Conservation (phyloP, 2,113 vertebrate genomes). For the Zonotrichia leucophrys region DNA sequence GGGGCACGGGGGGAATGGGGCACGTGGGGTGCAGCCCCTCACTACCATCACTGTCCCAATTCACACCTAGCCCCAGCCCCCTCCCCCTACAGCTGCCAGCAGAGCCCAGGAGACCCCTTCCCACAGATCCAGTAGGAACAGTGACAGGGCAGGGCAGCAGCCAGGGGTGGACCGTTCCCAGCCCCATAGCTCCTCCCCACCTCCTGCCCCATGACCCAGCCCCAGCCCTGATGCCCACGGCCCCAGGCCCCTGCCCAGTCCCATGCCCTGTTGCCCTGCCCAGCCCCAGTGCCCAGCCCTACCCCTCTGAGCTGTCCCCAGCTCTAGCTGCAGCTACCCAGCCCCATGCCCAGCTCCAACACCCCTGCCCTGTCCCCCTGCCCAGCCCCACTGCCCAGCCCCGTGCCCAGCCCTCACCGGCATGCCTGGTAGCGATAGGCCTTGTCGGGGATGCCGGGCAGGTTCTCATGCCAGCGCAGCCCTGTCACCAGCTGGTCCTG, state of each 20-base stretch:
- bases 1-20: no score
- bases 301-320: neutral
- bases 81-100: accelerated
- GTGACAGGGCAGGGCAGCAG: neutral
- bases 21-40: no score
- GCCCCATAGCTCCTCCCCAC: neutral
- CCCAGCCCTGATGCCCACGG: no score
- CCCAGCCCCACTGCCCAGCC: no score
- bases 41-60: no score
- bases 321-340: neutral
- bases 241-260: no score
- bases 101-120: neutral
- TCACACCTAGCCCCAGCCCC: no score
- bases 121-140: neutral
- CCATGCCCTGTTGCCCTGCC: no score
- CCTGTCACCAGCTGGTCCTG: conserved; percentile 82
- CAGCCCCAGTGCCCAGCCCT: no score
- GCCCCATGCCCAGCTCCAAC: no score
- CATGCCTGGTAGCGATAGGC: conserved; percentile 90
- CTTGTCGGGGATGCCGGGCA: conserved; percentile 80
- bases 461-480: conserved; percentile 87
- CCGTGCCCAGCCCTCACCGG: conserved; percentile 72
- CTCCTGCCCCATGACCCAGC: accelerated
- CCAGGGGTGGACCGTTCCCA: no score
- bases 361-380: no score